These are phyloP conservation scores for Branchipolynoe longqiensis DNA, from an alignment of 2,888 invertebrate genomes.

Conservation along the genomic window DNA sequence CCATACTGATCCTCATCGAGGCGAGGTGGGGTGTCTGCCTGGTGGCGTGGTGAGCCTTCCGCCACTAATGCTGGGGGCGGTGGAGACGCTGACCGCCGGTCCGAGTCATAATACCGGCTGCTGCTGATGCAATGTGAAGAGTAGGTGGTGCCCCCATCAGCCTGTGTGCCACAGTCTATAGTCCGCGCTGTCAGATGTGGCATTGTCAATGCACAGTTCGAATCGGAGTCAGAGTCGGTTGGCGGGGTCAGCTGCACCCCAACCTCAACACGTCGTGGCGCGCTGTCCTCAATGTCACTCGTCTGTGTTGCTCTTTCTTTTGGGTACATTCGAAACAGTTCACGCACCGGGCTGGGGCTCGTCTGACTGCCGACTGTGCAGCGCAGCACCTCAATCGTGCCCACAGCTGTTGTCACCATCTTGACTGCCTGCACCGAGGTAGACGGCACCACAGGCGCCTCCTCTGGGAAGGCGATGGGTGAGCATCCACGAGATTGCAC, in stretches of 20 bases:
- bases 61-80: constrained; percentile 39
- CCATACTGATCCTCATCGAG: neutral
- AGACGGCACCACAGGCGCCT: neutral
- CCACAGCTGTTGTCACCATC: neutral
- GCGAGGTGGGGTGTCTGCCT: neutral
- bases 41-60: constrained; percentile 31
- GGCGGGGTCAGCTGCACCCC: constrained; percentile 28
- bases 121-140: neutral
- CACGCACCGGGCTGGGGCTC: constrained; percentile 30
- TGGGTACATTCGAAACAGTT: constrained; percentile 19
- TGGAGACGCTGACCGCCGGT: constrained; percentile 45
- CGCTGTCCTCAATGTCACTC: neutral
- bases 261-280: neutral
- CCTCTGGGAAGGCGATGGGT: constrained; percentile 39
- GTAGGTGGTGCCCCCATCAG: constrained; percentile 3
- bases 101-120: constrained; percentile 25
- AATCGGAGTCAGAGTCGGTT: constrained; percentile 31
- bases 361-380: constrained; percentile 43
- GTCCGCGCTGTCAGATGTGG: constrained; percentile 33
- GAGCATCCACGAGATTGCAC: constrained; percentile 32
- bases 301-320: constrained; percentile 28
- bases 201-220: constrained; percentile 31
- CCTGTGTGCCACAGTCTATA: constrained; percentile 48
- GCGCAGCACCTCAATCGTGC: neutral
- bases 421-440: constrained; percentile 12